Conservation (phyloP, 2,888 invertebrate species). For the Corythucha ciliata region DNA sequence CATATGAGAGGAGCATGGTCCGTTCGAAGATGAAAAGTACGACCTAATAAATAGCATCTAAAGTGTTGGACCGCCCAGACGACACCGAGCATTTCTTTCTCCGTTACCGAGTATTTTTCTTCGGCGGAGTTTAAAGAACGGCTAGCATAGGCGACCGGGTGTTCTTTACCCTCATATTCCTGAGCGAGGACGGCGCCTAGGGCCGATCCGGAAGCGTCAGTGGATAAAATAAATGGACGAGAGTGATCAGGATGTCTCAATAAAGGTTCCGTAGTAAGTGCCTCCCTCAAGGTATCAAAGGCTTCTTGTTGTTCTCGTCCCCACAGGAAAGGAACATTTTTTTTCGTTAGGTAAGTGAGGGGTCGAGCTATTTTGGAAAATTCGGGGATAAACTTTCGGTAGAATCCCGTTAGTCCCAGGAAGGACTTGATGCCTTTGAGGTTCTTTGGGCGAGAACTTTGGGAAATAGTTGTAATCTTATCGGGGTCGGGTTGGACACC, state of each 20-base stretch:
- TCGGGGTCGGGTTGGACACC: constrained; percentile 1
- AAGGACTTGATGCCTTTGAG: neutral
- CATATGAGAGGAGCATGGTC: neutral
- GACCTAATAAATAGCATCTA: neutral
- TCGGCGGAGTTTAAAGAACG: neutral
- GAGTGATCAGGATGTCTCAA: neutral
- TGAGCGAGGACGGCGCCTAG: constrained; percentile 3
- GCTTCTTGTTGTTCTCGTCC: constrained; percentile 2
- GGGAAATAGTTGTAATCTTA: neutral
- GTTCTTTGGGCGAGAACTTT: neutral
- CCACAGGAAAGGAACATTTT: constrained; percentile 1
- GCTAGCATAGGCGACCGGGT: constrained; percentile 3
- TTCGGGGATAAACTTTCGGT: constrained; percentile 9
- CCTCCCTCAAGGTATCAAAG: constrained; percentile 2
- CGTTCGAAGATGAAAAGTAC: neutral
- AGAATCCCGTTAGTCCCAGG: constrained; percentile 6
- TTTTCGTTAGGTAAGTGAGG: neutral
- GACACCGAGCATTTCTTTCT: constrained; percentile 12
- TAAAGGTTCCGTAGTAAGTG: neutral
- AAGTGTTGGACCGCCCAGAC: constrained; percentile 15
- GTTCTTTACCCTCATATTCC: neutral
- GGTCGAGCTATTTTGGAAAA: constrained; percentile 7
- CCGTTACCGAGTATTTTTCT: constrained; percentile 3
- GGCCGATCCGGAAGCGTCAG: constrained; percentile 1
- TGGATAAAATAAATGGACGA: neutral